Percentiles rank a stretch among this genome's conserved stretches.
phyloP scores from a whole-genome alignment of 2,113 vertebrate species.

The Orthochromis indermauri region DNA sequence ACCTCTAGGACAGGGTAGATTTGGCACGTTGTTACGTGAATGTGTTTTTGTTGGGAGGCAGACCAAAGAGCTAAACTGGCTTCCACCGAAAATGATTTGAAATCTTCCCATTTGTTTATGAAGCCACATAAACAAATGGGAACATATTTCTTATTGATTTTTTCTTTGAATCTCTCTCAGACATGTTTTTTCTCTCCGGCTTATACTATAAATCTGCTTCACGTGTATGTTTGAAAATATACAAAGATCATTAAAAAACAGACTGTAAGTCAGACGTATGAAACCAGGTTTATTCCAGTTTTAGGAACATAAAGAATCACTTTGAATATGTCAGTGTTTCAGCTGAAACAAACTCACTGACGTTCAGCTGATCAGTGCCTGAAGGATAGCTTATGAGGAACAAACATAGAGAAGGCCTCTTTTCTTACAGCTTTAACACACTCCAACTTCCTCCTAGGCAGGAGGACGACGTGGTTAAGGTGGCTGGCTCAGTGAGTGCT shows the following conservation, averaged over 20 bases:
- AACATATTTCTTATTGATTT: neutral
- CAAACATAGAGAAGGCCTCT: neutral
- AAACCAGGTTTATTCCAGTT: neutral
- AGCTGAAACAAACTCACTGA: neutral
- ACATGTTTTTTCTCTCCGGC: neutral
- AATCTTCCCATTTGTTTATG: neutral
- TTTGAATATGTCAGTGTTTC: neutral
- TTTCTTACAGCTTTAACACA: neutral
- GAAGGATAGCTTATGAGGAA: neutral
- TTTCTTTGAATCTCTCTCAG: neutral
- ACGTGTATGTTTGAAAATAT: neutral
- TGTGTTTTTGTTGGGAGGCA: neutral
- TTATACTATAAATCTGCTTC: neutral
- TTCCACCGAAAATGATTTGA: neutral
- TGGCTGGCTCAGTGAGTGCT: neutral
- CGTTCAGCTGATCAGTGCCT: constrained; percentile 28
- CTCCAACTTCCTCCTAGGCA: neutral
- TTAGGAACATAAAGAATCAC: neutral
- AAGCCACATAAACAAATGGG: neutral
- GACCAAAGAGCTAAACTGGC: neutral
- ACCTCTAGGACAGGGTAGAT: neutral
- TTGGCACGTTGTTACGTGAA: accelerated
- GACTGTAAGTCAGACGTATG: neutral
- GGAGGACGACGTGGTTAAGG: neutral
- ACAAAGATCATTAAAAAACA: neutral